Evolutionary conservation across 2,797 vertebrate genomes (phyloP).

Genomic region (Lateolabrax maculatus): DNA sequence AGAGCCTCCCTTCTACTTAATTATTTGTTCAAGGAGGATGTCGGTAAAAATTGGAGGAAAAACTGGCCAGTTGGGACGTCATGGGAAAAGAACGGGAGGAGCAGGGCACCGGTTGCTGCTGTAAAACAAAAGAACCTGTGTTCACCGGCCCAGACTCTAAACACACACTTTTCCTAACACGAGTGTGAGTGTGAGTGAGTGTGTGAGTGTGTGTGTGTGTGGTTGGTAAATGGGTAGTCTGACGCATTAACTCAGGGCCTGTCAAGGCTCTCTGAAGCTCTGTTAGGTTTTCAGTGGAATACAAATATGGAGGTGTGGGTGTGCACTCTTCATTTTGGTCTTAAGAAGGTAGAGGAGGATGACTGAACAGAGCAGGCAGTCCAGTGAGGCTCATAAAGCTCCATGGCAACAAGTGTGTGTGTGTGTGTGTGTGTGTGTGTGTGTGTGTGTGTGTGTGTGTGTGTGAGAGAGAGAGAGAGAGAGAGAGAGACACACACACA

Average conservation of each 20-base stretch:
- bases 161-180: slow-evolving; percentile 43
- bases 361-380: slow-evolving; percentile 39
- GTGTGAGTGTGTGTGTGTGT: slow-evolving; percentile 47
- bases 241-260: slow-evolving; percentile 61
- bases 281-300: slow-evolving; percentile 60
- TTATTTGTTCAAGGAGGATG: slow-evolving; percentile 75
- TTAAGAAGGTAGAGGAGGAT: slow-evolving; percentile 37
- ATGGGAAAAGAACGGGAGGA: slow-evolving; percentile 66
- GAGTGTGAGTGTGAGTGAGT: slow-evolving; percentile 11
- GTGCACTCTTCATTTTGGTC: not conserved
- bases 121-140: slow-evolving; percentile 82
- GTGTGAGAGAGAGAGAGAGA: not conserved
- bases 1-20: slow-evolving; percentile 44
- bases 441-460: slow-evolving; percentile 16
- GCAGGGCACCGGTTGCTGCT: slow-evolving; percentile 42
- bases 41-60: slow-evolving; percentile 45
- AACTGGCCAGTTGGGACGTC: slow-evolving; percentile 58
- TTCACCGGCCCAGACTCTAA: slow-evolving; percentile 67
- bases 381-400: slow-evolving; percentile 41
- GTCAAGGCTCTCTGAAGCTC: slow-evolving; percentile 52
- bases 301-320: slow-evolving; percentile 61
- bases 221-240: slow-evolving; percentile 54
- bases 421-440: slow-evolving; percentile 25
- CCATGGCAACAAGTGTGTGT: slow-evolving; percentile 52
- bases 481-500: not conserved